Evolutionary conservation across 2,797 vertebrate species (phyloP).

Genomic region (Sphenodon punctatus): DNA sequence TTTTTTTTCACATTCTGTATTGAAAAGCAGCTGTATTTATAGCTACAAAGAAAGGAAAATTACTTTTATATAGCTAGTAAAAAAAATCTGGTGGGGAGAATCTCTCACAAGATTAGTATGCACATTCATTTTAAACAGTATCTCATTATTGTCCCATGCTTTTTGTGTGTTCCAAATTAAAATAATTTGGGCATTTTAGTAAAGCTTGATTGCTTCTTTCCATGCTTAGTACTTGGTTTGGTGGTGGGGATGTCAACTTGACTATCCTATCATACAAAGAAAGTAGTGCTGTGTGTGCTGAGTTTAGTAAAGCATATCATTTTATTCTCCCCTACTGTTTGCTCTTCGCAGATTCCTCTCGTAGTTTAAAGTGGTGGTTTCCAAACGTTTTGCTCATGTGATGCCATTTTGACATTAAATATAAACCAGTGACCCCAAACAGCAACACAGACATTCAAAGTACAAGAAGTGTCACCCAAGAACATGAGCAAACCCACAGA

Average conservation of each 20-base stretch:
- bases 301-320: too few relatives aligned
- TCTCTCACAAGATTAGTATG: neutral
- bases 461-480: too few relatives aligned
- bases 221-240: neutral
- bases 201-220: neutral
- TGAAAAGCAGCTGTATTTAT: neutral
- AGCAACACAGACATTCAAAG: too few relatives aligned
- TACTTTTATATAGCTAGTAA: neutral
- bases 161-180: neutral
- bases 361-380: too few relatives aligned
- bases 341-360: too few relatives aligned
- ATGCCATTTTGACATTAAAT: too few relatives aligned
- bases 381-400: too few relatives aligned
- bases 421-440: too few relatives aligned
- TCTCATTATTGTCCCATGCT: neutral
- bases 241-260: neutral
- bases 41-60: neutral
- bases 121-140: neutral
- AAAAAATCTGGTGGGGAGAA: fast-evolving
- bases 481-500: too few relatives aligned
- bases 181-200: neutral
- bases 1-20: neutral
- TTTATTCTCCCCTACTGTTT: too few relatives aligned
- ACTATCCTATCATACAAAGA: too few relatives aligned
- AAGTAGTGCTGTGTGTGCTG: too few relatives aligned